phyloP scores from a whole-genome alignment of 2,113 vertebrate genomes.

The Conger conger region DNA sequence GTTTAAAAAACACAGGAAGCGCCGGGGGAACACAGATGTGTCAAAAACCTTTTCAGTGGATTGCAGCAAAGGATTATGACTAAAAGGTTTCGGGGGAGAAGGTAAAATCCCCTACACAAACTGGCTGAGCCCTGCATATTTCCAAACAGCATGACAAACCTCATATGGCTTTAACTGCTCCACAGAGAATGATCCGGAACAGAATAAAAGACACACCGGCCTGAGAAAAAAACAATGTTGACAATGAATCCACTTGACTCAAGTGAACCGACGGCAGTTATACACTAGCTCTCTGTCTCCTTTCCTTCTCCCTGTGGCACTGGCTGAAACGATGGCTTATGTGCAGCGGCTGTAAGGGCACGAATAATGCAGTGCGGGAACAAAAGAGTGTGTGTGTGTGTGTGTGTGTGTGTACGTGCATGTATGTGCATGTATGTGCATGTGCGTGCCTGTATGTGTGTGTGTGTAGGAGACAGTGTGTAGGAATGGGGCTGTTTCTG shows the following conservation, averaged over 20 bases:
- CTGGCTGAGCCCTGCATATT: conserved; percentile 19
- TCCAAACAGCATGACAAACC: conserved; percentile 15
- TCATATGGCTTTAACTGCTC: conserved; percentile 13
- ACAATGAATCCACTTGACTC: conserved; percentile 36
- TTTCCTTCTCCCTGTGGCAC: conserved; percentile 4
- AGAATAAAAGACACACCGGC: conserved; percentile 27
- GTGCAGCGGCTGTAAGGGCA: background rate
- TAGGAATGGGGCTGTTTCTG: no score
- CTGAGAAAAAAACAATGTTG: conserved; percentile 18
- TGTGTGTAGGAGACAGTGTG: no score
- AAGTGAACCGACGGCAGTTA: conserved; percentile 10
- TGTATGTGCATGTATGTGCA: conserved; percentile 3
- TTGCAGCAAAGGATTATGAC: conserved; percentile 14
- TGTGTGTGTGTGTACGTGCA: background rate
- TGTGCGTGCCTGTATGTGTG: background rate
- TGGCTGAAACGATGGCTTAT: background rate
- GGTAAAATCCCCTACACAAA: background rate
- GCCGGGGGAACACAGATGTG: conserved; percentile 8
- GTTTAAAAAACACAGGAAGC: background rate
- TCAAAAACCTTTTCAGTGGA: conserved; percentile 14
- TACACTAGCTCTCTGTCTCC: conserved; percentile 17
- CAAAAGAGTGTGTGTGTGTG: conserved; percentile 30
- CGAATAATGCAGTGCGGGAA: background rate
- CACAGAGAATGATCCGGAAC: conserved; percentile 20
- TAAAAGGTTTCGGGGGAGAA: conserved; percentile 12